Evolutionary conservation across 2,797 vertebrate species (phyloP).

Genomic region (Loris lydekkerianus): DNA sequence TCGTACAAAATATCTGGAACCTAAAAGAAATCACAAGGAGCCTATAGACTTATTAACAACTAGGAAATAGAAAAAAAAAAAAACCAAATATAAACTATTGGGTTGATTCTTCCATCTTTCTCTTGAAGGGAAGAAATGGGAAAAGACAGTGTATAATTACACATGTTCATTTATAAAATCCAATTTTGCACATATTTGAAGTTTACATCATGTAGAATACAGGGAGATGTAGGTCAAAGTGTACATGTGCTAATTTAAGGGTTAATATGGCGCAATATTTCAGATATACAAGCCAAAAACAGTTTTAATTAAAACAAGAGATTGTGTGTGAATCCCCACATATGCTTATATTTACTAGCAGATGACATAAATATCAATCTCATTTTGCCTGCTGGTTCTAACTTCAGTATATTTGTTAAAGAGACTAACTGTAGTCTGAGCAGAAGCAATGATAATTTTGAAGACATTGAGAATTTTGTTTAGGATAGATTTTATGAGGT

Average conservation of each 20-base stretch:
- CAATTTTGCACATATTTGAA: too few relatives aligned
- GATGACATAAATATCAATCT: neutral
- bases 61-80: neutral
- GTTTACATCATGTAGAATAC: neutral
- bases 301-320: neutral
- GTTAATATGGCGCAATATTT: neutral
- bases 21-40: neutral
- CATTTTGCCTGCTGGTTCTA: neutral
- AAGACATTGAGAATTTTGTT: neutral
- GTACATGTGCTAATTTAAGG: neutral
- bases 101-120: neutral
- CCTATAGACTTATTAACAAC: neutral
- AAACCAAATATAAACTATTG: neutral
- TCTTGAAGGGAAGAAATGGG: neutral
- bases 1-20: neutral
- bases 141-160: accelerated
- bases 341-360: neutral
- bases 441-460: neutral
- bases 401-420: neutral
- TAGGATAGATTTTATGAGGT: constrained; percentile 8
- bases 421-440: neutral
- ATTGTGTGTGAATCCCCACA: neutral
- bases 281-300: neutral
- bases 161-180: neutral
- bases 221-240: neutral